Conservation (phyloP, 1,140 invertebrate genomes). For the Drosophila truncata region DNA sequence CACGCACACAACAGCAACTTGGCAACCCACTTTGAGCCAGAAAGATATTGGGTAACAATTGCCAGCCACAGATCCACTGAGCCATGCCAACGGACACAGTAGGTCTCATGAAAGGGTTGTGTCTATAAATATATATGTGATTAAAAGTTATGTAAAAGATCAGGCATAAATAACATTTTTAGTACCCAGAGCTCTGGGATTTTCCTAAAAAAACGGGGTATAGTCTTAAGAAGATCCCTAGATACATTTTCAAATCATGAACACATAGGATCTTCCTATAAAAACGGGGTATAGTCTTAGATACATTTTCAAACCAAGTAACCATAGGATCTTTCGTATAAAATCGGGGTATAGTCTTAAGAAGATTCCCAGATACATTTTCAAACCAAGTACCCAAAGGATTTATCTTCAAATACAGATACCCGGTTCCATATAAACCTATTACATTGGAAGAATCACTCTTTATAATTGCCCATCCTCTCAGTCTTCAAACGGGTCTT, state of each 20-base stretch:
- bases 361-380: no score
- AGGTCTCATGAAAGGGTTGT: constrained; percentile 10
- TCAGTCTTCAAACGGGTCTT: constrained; percentile 30
- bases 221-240: no score
- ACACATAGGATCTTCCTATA: no score
- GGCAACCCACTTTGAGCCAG: constrained; percentile 68
- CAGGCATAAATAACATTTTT: no score
- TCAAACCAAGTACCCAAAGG: neutral
- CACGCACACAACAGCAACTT: constrained; percentile 53
- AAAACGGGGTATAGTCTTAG: no score
- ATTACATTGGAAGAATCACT: constrained; percentile 24
- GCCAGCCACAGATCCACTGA: constrained; percentile 27
- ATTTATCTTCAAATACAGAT: neutral
- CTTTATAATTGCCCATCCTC: constrained; percentile 42
- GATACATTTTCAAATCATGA: neutral
- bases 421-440: neutral
- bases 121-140: constrained; percentile 26
- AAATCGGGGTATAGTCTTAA: no score
- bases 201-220: no score
- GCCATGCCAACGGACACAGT: neutral
- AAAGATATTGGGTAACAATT: constrained; percentile 73
- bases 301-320: no score
- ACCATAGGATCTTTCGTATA: neutral
- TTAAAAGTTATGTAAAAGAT: neutral
- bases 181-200: no score